Evolutionary conservation across 2,888 invertebrate species (phyloP).

Genomic region (Caenorhabditis sinica): DNA sequence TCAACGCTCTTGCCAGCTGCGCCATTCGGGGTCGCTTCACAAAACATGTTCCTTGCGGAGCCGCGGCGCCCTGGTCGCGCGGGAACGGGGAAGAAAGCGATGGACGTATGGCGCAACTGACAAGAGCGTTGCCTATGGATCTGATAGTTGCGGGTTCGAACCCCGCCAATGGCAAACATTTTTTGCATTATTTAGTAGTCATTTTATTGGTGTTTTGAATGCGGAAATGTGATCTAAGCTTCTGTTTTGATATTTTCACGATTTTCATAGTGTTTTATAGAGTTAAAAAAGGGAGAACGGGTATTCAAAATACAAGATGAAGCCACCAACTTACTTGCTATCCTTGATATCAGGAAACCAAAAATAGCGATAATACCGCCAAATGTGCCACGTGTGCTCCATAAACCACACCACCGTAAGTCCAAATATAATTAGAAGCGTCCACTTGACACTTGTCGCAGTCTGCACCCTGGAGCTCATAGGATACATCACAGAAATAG

Average conservation of each 20-base stretch:
- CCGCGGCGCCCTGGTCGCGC: too few species aligned
- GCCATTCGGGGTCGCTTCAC: too few species aligned
- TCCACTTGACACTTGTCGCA: neutral
- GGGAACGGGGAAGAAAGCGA: neutral
- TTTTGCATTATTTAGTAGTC: neutral
- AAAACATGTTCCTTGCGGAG: too few species aligned
- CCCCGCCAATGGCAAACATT: neutral
- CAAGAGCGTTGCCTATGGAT: neutral
- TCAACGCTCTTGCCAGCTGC: too few species aligned
- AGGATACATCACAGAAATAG: constrained; percentile 2
- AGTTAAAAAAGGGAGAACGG: neutral
- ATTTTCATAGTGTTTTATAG: neutral
- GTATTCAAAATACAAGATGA: neutral
- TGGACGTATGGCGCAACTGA: neutral
- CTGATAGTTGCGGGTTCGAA: neutral
- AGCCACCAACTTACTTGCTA: neutral
- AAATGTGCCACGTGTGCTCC: constrained; percentile 2
- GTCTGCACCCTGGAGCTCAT: neutral
- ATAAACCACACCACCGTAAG: neutral
- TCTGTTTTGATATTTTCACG: neutral
- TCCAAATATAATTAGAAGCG: neutral
- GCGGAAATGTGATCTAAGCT: too few species aligned
- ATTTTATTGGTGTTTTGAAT: neutral
- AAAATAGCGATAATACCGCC: neutral
- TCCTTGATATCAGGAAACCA: constrained; percentile 3